Conservation (phyloP, 2,113 vertebrate species). For the Morone saxatilis region DNA sequence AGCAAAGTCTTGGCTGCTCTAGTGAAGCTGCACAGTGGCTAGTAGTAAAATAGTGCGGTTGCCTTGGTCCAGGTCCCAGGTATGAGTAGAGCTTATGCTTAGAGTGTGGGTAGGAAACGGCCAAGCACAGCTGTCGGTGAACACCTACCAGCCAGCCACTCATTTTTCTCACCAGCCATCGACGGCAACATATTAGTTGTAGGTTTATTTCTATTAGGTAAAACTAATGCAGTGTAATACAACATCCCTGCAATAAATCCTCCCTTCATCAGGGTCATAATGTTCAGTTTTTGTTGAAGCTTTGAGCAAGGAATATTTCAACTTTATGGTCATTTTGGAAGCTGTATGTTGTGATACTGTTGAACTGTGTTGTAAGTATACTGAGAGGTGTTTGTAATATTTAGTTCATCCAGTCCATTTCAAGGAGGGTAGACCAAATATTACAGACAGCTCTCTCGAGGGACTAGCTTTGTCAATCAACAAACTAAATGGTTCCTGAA, state of each 20-base stretch:
- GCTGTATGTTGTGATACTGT: neutral
- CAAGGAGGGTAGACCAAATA: neutral
- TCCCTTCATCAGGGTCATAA: neutral
- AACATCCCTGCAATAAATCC: neutral
- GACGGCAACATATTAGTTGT: neutral
- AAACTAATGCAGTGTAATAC: slow-evolving; percentile 1
- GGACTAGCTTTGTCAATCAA: neutral
- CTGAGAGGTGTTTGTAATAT: neutral
- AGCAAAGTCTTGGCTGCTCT: neutral
- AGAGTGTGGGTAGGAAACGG: slow-evolving; percentile 21
- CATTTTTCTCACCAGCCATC: slow-evolving; percentile 2
- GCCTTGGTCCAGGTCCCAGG: slow-evolving; percentile 28
- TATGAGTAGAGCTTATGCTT: slow-evolving; percentile 22
- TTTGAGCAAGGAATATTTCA: neutral
- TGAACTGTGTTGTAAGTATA: neutral
- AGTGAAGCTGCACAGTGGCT: slow-evolving; percentile 8
- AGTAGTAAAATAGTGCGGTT: slow-evolving; percentile 28
- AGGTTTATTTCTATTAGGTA: neutral
- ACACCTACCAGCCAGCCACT: neutral
- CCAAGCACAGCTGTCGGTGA: neutral
- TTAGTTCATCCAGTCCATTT: neutral
- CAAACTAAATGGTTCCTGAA: neutral
- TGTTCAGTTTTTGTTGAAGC: neutral
- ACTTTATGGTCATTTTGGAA: neutral
- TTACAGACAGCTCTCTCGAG: neutral